A percentile compares a stretch with the other conserved stretches of the same genome.
Evolutionary conservation across 2,888 invertebrate species (phyloP).

Genomic region (Acleris literana): DNA sequence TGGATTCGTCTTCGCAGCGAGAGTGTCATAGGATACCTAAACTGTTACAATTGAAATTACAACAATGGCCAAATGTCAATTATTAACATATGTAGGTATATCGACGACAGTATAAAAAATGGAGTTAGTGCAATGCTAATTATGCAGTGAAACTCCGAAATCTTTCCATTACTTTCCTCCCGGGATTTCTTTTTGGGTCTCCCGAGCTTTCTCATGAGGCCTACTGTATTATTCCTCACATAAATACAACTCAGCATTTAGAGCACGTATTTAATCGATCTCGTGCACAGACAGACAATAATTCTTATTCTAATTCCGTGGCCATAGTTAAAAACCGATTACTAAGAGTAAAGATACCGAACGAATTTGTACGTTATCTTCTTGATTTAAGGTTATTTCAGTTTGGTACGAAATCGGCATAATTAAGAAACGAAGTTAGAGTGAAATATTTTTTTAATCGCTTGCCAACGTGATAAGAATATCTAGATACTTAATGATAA

Average conservation of each 20-base stretch:
- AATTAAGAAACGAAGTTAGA: constrained; percentile 18
- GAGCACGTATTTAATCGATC: constrained; percentile 13
- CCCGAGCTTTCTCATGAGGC: too few species aligned
- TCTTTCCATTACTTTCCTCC: too few species aligned
- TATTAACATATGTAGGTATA: too few species aligned
- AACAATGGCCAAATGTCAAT: too few species aligned
- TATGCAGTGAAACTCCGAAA: too few species aligned
- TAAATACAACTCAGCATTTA: background rate
- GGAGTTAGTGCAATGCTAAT: too few species aligned
- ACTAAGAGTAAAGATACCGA: background rate
- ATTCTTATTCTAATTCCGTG: constrained; percentile 10
- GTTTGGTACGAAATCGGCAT: background rate
- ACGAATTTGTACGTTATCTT: background rate
- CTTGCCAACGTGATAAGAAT: constrained; percentile 16
- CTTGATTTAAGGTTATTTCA: background rate
- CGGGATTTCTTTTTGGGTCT: too few species aligned
- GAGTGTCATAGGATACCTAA: too few species aligned
- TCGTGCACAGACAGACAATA: constrained; percentile 1
- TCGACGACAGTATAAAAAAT: too few species aligned
- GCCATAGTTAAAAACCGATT: constrained; percentile 28
- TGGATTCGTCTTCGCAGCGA: too few species aligned
- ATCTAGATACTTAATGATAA: background rate
- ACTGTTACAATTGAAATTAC: too few species aligned
- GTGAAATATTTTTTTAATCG: constrained; percentile 26
- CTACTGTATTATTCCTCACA: background rate